Evolutionary conservation across 2,797 vertebrate genomes (phyloP).

Genomic region (Gadopsis bispinosus): DNA sequence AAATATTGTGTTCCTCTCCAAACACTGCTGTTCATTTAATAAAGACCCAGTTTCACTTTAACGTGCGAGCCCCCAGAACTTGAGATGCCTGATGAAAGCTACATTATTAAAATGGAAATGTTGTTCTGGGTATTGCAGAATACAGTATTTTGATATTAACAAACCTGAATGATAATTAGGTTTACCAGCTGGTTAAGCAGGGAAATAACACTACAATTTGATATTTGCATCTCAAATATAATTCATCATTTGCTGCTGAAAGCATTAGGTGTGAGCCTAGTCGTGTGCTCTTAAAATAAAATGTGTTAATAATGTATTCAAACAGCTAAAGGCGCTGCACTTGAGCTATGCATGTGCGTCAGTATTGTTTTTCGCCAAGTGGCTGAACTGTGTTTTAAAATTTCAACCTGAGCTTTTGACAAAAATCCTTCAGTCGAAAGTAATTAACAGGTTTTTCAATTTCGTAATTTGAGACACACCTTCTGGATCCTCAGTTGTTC

Average conservation of each 20-base stretch:
- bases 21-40: slow-evolving; percentile 64
- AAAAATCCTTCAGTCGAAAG: slow-evolving; percentile 54
- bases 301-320: slow-evolving; percentile 3
- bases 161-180: slow-evolving; percentile 20
- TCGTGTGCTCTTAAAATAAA: not conserved
- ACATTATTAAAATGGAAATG: slow-evolving; percentile 62
- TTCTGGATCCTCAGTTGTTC: slow-evolving; percentile 35
- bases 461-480: slow-evolving; percentile 49
- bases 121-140: slow-evolving; percentile 46
- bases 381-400: slow-evolving; percentile 26
- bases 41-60: slow-evolving; percentile 54
- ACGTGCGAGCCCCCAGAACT: slow-evolving; percentile 51
- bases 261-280: not conserved
- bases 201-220: not conserved
- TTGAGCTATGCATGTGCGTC: slow-evolving; percentile 6
- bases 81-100: slow-evolving; percentile 66
- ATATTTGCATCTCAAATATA: slow-evolving; percentile 23
- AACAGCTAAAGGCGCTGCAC: slow-evolving; percentile 16
- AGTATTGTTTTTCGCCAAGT: slow-evolving; percentile 43
- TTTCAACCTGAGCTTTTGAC: slow-evolving; percentile 32
- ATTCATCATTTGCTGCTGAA: slow-evolving; percentile 11
- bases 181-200: slow-evolving; percentile 8
- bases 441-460: slow-evolving; percentile 56
- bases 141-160: slow-evolving; percentile 49
- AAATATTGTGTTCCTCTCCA: slow-evolving; percentile 69